These are phyloP conservation scores for Pseudomyrmex gracilis DNA, from an alignment of 1,140 invertebrate species.

Conservation along the genomic window DNA sequence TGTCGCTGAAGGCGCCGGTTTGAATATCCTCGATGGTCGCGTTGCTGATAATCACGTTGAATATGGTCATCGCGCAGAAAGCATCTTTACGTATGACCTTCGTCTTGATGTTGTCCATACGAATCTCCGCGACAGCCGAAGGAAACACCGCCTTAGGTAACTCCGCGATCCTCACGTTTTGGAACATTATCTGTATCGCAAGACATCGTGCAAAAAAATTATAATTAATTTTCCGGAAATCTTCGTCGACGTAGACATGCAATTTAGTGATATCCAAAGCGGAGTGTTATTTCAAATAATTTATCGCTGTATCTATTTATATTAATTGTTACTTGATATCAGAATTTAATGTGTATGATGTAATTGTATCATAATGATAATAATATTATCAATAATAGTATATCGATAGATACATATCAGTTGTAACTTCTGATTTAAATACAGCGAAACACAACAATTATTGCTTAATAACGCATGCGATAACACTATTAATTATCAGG, in stretches of 20 bases:
- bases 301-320: slow-evolving; percentile 27
- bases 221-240: slow-evolving; percentile 74
- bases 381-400: slow-evolving; percentile 4
- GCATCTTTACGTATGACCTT: slow-evolving; percentile 87
- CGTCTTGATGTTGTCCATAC: slow-evolving; percentile 87
- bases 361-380: slow-evolving; percentile 11
- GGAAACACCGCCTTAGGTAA: slow-evolving; percentile 88
- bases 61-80: slow-evolving; percentile 88
- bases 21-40: slow-evolving; percentile 87
- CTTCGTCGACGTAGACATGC: slow-evolving; percentile 79
- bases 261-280: slow-evolving; percentile 18
- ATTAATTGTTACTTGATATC: slow-evolving; percentile 31
- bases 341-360: slow-evolving; percentile 17
- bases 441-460: not conserved
- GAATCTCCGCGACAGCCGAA: slow-evolving; percentile 87
- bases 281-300: not conserved
- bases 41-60: slow-evolving; percentile 87
- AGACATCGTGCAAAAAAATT: slow-evolving; percentile 21
- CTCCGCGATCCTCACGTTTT: slow-evolving; percentile 87
- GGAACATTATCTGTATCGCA: slow-evolving; percentile 87
- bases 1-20: slow-evolving; percentile 88
- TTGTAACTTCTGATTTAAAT: slow-evolving; percentile 12
- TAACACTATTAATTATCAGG: not conserved
- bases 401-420: not conserved
- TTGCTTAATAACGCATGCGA: slow-evolving; percentile 1